Evolutionary conservation across 2,888 invertebrate species (phyloP), one percentile per base, ranked within the genome.

Genomic region (Rhagophthalmus giganteus): DNA sequence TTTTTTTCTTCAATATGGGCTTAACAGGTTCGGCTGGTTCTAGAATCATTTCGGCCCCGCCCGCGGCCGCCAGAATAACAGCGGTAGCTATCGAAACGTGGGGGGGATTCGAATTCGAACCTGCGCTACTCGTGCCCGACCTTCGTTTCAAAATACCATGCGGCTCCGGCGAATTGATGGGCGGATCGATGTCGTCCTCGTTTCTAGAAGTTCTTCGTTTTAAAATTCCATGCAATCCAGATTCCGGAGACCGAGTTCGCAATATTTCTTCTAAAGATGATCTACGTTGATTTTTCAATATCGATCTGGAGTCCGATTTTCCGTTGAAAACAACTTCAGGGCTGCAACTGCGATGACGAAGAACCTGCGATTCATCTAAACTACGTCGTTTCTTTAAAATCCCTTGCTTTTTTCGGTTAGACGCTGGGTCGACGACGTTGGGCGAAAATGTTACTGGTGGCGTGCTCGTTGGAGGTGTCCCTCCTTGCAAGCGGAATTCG

Each of bases 1-100:
- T 86, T 69, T 90, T 90, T 75, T 90, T 88, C 75, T 92, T 92
- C 7, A 92, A 75, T 62, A 92, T 92, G 1, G 91, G 90, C 62
- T 85, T 81, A 0, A 89, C 84, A 0, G 58, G 41, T n/a, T 62
- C 59, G 41, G 81, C 81, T 41, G 60, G 39, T 13, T 65, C 66
- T 16, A 66, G 41, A 15, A 69, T 54, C 53, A 69, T 67, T 55
- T 69, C 68, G 42, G 81, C 81, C 44, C 82, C 83, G 55, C 81
- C 80, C 13, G 83, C 83, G 49, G 83, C 83, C 49, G 83, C 82
- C 65, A 83, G 76, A 51, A 84, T 79, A 28, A 84, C 83, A 42
- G 85, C 84, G 65, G 83, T 83, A 59, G 84, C 81, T 64, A 86
- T 85, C 25, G 84, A 85, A 27, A 86, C 84, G 58, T 86, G 85